Percentiles rank a stretch among this genome's conserved stretches.
These are phyloP conservation scores for Volucella inanis DNA, from an alignment of 2,888 invertebrate species.

Conservation along the genomic window DNA sequence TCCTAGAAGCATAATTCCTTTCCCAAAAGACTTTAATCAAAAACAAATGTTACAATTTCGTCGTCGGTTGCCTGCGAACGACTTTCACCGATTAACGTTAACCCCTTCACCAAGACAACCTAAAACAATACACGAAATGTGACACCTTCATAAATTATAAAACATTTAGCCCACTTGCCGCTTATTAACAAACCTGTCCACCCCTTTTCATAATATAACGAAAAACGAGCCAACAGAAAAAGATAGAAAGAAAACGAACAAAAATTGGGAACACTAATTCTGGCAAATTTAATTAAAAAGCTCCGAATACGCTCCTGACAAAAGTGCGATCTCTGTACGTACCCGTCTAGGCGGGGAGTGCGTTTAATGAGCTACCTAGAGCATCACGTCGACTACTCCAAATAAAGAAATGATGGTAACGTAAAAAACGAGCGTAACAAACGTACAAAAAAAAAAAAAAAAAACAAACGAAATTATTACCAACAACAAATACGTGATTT, in stretches of 20 bases:
- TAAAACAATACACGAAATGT: slow-evolving; percentile 17
- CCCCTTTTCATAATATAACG: slow-evolving; percentile 45
- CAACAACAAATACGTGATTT: slow-evolving; percentile 72
- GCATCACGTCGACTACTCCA: slow-evolving; percentile 59
- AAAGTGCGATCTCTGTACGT: slow-evolving; percentile 12
- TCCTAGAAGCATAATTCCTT: too few species aligned
- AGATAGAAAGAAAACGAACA: neutral
- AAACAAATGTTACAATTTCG: too few species aligned
- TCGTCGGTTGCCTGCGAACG: too few species aligned
- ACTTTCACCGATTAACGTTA: slow-evolving; percentile 10
- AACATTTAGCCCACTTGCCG: slow-evolving; percentile 68
- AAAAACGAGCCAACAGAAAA: slow-evolving; percentile 13
- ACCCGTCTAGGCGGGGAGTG: slow-evolving; percentile 57
- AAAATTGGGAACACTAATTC: slow-evolving; percentile 41
- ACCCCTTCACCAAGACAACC: slow-evolving; percentile 16
- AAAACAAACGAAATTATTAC: slow-evolving; percentile 51
- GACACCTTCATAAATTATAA: slow-evolving; percentile 66
- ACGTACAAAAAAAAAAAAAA: neutral
- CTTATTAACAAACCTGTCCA: slow-evolving; percentile 69
- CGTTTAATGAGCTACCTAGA: slow-evolving; percentile 66
- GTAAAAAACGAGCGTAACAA: slow-evolving; percentile 15
- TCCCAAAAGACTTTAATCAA: too few species aligned
- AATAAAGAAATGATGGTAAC: slow-evolving; percentile 45
- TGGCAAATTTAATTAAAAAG: slow-evolving; percentile 69
- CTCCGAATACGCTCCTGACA: slow-evolving; percentile 47